These are phyloP conservation scores for Spodoptera picta DNA, from an alignment of 2,888 invertebrate genomes.

Conservation along the genomic window DNA sequence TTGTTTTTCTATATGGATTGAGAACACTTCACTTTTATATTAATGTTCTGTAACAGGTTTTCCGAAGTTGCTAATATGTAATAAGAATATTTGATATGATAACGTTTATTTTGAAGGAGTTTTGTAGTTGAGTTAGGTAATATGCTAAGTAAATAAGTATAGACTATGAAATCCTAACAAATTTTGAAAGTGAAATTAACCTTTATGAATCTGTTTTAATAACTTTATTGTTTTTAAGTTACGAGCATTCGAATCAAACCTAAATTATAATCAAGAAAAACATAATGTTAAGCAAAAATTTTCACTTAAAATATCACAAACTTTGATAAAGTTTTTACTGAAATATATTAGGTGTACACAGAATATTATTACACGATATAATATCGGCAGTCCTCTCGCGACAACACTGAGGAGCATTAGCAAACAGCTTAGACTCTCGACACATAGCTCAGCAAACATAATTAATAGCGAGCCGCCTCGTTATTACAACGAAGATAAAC, in stretches of 20 bases:
- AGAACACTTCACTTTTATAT: background rate
- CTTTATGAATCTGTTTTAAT: no score
- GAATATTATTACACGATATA: constrained; percentile 44
- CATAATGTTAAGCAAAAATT: background rate
- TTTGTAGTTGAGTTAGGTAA: no score
- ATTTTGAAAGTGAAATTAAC: no score
- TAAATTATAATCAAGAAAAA: no score
- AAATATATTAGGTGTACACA: constrained; percentile 35
- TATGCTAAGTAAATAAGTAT: no score
- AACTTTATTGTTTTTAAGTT: no score
- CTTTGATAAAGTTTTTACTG: constrained; percentile 33
- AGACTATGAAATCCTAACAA: no score
- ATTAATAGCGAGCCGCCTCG: constrained; percentile 41
- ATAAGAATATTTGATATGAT: no score
- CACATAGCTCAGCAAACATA: constrained; percentile 54
- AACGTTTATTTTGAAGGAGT: no score
- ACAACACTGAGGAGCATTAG: constrained; percentile 39
- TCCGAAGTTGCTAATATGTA: no score
- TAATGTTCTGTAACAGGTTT: background rate
- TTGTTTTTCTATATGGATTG: constrained; percentile 8
- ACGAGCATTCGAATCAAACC: no score
- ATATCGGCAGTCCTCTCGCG: constrained; percentile 41
- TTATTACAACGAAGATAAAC: constrained; percentile 42
- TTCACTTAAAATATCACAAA: constrained; percentile 30
- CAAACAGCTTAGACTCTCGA: constrained; percentile 55